Evolutionary conservation across 2,113 vertebrate genomes (phyloP).

Genomic region (Chaenocephalus aceratus): DNA sequence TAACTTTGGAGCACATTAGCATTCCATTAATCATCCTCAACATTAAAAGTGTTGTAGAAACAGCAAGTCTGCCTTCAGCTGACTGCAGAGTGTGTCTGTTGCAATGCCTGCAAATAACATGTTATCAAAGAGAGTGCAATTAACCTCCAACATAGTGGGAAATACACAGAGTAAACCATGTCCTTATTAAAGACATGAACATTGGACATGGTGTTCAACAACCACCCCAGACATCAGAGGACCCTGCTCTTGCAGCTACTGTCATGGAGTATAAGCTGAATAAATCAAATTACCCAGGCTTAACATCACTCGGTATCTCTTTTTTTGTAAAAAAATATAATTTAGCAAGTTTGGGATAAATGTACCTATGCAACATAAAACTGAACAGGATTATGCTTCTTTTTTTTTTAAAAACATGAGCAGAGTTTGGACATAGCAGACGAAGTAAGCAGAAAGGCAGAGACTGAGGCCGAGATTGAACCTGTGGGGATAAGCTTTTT

Average conservation of each 20-base stretch:
- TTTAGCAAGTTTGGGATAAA: neutral
- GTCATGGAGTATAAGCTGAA: conserved; percentile 8
- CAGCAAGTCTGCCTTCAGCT: conserved; percentile 51
- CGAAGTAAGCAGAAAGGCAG: conserved; percentile 36
- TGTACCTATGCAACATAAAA: neutral
- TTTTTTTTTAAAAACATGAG: neutral
- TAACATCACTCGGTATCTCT: neutral
- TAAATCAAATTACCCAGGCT: neutral
- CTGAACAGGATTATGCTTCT: neutral
- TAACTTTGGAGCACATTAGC: conserved; percentile 61
- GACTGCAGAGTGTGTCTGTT: conserved; percentile 40
- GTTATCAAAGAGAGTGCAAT: conserved; percentile 60
- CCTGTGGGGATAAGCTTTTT: conserved; percentile 77
- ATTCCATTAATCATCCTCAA: conserved; percentile 58
- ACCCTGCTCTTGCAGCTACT: neutral
- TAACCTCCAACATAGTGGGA: conserved; percentile 54
- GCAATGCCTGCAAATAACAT: conserved; percentile 54
- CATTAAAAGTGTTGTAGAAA: conserved; percentile 62
- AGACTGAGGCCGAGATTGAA: conserved; percentile 58
- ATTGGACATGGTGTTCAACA: conserved; percentile 24
- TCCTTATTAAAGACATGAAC: conserved; percentile 23
- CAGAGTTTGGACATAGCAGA: conserved; percentile 26
- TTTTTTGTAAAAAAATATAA: neutral
- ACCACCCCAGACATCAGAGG: conserved; percentile 24
- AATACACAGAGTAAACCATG: conserved; percentile 24